Conservation (phyloP, 2,113 vertebrate genomes). For the Triplophysa tibetana region DNA sequence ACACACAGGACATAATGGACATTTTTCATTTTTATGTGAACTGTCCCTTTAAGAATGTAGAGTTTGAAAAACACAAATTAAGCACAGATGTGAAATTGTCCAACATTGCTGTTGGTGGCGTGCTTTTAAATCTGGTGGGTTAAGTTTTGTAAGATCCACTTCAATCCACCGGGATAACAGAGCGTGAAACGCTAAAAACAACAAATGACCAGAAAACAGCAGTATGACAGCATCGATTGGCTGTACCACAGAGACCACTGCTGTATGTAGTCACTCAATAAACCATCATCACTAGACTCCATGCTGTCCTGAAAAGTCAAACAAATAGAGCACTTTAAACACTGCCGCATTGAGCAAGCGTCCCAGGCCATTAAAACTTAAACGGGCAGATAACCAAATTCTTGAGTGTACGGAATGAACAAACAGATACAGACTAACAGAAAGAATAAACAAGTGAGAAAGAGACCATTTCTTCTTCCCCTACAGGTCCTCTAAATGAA, state of each 20-base stretch:
- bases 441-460: constrained; percentile 24
- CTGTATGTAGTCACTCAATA: not conserved
- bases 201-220: not conserved
- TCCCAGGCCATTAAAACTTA: not conserved
- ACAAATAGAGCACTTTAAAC: constrained; percentile 30
- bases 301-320: constrained; percentile 4
- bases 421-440: constrained; percentile 40
- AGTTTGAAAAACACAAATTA: not conserved
- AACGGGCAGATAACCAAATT: not conserved
- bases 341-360: not conserved
- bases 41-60: not conserved
- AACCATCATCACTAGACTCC: not conserved
- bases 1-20: no score
- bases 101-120: not conserved
- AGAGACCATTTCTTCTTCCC: not conserved
- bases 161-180: constrained; percentile 4
- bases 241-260: not conserved
- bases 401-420: not conserved
- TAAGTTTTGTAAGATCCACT: not conserved
- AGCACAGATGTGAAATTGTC: not conserved
- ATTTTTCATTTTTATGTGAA: no score
- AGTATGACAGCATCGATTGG: constrained; percentile 13
- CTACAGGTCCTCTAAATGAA: constrained; percentile 57
- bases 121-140: not conserved
- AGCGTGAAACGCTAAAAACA: not conserved